Base-by-base conservation (phyloP, 2,797 vertebrate genomes). In the Rhyacichthys aspro region DNA sequence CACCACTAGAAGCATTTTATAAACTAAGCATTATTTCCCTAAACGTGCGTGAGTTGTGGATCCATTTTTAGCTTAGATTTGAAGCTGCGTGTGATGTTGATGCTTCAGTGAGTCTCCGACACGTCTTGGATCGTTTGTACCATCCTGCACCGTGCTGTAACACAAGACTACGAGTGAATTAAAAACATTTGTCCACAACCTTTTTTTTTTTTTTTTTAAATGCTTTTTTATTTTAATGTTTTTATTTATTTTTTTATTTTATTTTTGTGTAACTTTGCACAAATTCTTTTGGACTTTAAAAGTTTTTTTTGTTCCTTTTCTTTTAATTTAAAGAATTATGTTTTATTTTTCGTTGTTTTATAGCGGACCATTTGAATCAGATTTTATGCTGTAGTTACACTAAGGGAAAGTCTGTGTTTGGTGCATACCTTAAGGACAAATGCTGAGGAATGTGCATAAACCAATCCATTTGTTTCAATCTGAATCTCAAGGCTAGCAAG, bases 221-320 rank as follows among this genome's bases (percentile, higher is more conserved):
- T 63, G 59, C 59, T 64, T 78, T 23, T 63, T 18, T 48, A 64
- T 43, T 34, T 43, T 55, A 11, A 66, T 67, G 17, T 10, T 28
- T 55, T 53, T 53, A 43, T 48, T 69, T 63, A 56, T 23, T 55
- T 67, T 23, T 55, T 67, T 59, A 43, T 70, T 45, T 37, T 36
- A 70, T 71, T 88, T 91, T 88, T 91, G 93, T 92, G 88, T 88
- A 11, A 7, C 2, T 9, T 11, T 74, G 89, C 90, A 91, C 92
- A 92, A 91, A 90, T 90, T 77, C 70, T 91, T 88, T 91, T 90
- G 85, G 88, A 92, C 91, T 94, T 93, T 91, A 94, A 88, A 94
- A 92, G 91, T 92, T 92, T 88, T 92, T 86, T 88, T 83, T 60
- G n/a, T 46, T 9, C 7, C 10, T 32, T 10, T 58, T 91, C 80